Conservation (phyloP, 2,113 vertebrate genomes). For the Hassar affinis region DNA sequence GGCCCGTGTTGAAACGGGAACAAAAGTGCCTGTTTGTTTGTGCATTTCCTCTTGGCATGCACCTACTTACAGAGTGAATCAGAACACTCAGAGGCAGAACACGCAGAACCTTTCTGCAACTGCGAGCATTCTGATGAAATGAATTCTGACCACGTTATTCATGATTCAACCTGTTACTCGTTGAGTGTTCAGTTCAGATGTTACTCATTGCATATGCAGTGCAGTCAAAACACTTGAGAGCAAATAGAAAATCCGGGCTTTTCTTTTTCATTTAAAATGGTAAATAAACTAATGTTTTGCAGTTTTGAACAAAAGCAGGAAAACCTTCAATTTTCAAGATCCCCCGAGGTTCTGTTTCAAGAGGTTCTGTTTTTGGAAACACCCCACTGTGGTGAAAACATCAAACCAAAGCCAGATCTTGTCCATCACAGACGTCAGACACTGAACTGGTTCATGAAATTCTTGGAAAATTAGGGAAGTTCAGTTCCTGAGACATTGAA, state of each 20-base stretch:
- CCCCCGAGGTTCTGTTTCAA: too few relatives aligned
- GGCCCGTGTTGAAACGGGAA: not conserved
- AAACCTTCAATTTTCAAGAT: too few relatives aligned
- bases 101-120: not conserved
- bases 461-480: not conserved
- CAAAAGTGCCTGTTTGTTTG: not conserved
- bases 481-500: not conserved
- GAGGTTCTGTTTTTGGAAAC: not conserved
- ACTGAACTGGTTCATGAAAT: not conserved
- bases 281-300: not conserved
- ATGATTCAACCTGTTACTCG: too few relatives aligned
- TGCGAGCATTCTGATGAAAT: not conserved
- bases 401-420: not conserved
- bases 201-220: not conserved
- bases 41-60: not conserved
- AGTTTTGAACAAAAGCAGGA: not conserved
- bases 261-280: not conserved
- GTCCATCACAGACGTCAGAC: not conserved
- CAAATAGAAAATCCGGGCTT: not conserved
- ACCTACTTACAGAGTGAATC: not conserved
- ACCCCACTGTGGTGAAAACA: not conserved
- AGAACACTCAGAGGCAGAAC: not conserved
- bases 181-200: too few relatives aligned
- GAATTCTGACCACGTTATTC: not conserved
- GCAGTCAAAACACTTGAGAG: not conserved